Conservation (phyloP, 2,888 invertebrate species). For the Campopleginae sp. region DNA sequence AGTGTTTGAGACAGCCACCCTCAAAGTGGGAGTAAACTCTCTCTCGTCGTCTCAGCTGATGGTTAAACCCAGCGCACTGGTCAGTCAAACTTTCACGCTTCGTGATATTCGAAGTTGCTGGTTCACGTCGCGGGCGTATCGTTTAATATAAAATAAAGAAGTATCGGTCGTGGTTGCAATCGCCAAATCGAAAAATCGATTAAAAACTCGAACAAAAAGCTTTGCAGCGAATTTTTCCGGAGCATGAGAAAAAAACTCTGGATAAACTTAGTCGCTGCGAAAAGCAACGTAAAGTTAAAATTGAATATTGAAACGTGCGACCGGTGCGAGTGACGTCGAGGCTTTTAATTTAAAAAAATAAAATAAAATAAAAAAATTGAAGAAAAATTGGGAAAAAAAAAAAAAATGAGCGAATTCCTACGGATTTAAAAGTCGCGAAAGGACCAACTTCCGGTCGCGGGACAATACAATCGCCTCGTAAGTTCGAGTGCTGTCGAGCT, state of each 20-base stretch:
- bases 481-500: background rate
- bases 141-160: slow-evolving; percentile 11
- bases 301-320: background rate
- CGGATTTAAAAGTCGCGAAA: background rate
- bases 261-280: background rate
- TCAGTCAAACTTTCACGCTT: slow-evolving; percentile 83
- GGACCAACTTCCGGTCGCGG: background rate
- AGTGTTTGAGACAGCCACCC: slow-evolving; percentile 51
- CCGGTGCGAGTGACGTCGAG: background rate
- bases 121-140: slow-evolving; percentile 67
- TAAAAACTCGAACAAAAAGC: background rate
- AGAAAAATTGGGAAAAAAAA: background rate
- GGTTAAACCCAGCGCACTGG: slow-evolving; percentile 77
- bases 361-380: background rate
- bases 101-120: slow-evolving; percentile 75
- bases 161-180: background rate
- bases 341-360: background rate
- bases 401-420: background rate
- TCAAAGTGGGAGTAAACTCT: slow-evolving; percentile 78
- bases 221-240: background rate
- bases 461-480: background rate
- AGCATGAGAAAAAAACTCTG: background rate
- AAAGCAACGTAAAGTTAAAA: background rate
- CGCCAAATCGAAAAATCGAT: slow-evolving; percentile 17
- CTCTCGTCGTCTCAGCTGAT: slow-evolving; percentile 80